phyloP scores from a whole-genome alignment of 2,888 invertebrate species.

The Biston betularia region DNA sequence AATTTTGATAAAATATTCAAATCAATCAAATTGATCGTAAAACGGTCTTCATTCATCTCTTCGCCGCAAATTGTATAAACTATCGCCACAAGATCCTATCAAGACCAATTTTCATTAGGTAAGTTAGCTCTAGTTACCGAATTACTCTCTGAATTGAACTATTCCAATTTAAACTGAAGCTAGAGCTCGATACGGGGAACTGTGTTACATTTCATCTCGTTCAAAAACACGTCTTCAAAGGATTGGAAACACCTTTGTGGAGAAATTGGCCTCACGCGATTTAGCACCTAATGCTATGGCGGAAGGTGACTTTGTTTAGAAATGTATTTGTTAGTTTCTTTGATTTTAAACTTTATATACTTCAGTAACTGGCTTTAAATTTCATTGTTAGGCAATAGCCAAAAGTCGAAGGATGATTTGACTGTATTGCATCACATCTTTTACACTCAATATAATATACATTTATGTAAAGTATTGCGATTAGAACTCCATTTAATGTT shows the following conservation, averaged over 20 bases:
- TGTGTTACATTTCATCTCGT: conserved; percentile 20
- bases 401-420: too few species aligned
- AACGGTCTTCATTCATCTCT: conserved; percentile 41
- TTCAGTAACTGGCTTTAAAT: too few species aligned
- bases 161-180: conserved; percentile 61
- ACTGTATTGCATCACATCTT: too few species aligned
- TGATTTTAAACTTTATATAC: background rate
- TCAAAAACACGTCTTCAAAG: conserved; percentile 5
- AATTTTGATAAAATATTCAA: background rate
- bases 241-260: conserved; percentile 3
- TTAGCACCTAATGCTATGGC: conserved; percentile 4
- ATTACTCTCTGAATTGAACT: conserved; percentile 61
- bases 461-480: too few species aligned
- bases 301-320: background rate
- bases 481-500: too few species aligned
- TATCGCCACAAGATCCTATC: conserved; percentile 56
- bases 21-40: conserved; percentile 41
- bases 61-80: conserved; percentile 54
- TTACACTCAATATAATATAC: too few species aligned
- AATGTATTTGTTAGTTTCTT: background rate
- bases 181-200: conserved; percentile 20
- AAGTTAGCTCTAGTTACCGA: conserved; percentile 59
- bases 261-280: conserved; percentile 9
- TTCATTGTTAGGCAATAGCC: too few species aligned
- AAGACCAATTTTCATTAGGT: conserved; percentile 62